Conservation (phyloP, 2,888 invertebrate genomes). For the Oegoconia quadripuncta region DNA sequence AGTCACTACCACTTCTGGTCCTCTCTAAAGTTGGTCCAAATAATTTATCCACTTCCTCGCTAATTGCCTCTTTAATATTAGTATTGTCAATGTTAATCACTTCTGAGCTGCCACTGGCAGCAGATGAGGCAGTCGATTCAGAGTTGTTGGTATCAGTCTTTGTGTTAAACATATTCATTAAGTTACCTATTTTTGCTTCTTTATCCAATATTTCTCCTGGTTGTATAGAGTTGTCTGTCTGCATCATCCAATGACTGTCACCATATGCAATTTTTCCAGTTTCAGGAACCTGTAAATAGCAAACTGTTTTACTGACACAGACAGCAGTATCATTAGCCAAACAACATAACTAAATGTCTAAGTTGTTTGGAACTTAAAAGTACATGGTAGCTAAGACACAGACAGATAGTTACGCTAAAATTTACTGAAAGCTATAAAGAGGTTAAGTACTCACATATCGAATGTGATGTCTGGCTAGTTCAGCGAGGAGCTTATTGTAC, state of each 20-base stretch:
- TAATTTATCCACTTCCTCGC: constrained; percentile 62
- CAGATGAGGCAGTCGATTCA: constrained; percentile 50
- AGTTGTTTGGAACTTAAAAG: no score
- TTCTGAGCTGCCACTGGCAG: constrained; percentile 59
- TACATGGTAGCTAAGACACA: no score
- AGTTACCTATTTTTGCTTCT: constrained; percentile 57
- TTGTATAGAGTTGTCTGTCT: constrained; percentile 18
- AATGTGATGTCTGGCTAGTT: constrained; percentile 55
- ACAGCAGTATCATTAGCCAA: no score
- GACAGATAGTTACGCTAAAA: no score
- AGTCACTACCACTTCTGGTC: constrained; percentile 63
- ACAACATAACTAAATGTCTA: no score
- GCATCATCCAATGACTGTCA: constrained; percentile 50
- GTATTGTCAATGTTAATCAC: constrained; percentile 48
- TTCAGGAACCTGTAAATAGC: constrained; percentile 52
- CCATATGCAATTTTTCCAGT: constrained; percentile 54
- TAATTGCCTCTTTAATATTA: constrained; percentile 52
- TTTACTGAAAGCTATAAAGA: no score
- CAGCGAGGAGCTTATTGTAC: constrained; percentile 52
- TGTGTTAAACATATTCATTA: constrained; percentile 48
- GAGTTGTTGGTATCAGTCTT: constrained; percentile 47
- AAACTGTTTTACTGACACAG: constrained; percentile 1
- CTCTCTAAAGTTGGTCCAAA: constrained; percentile 63
- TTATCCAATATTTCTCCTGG: constrained; percentile 18
- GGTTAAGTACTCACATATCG: constrained; percentile 49